phyloP scores from a whole-genome alignment of 2,797 vertebrate genomes.

The Echeneis naucrates region DNA sequence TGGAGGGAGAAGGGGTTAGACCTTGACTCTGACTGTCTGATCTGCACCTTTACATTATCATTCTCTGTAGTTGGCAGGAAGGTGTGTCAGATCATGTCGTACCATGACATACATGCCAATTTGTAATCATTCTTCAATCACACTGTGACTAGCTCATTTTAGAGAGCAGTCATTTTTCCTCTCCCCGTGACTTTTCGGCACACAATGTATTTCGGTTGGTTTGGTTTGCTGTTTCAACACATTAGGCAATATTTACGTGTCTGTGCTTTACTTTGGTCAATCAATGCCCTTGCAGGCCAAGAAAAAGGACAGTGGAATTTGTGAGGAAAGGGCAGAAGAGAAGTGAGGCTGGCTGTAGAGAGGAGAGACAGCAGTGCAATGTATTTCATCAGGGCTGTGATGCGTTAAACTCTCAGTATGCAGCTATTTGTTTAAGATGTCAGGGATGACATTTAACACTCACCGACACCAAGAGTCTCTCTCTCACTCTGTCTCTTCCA shows the following conservation, averaged over 20 bases:
- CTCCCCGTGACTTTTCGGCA: neutral
- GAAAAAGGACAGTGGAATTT: neutral
- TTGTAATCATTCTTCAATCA: neutral
- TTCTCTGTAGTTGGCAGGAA: neutral
- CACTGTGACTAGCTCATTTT: conserved; percentile 5
- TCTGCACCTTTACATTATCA: conserved; percentile 14
- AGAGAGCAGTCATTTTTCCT: neutral
- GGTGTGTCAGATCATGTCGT: conserved; percentile 19
- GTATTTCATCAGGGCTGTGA: conserved; percentile 48
- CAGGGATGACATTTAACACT: conserved; percentile 72
- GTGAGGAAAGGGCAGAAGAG: neutral
- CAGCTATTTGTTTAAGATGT: conserved; percentile 73
- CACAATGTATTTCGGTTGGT: neutral
- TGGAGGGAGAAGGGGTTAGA: too few species aligned
- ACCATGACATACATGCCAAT: neutral
- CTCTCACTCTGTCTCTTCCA: conserved; percentile 23
- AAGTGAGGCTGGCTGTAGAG: conserved; percentile 15
- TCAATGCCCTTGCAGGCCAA: neutral
- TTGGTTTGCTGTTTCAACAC: conserved; percentile 1
- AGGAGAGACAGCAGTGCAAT: conserved; percentile 24
- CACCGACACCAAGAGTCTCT: conserved; percentile 37
- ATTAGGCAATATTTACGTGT: neutral
- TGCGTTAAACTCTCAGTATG: conserved; percentile 56
- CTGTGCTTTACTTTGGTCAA: conserved; percentile 2
- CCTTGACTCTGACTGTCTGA: conserved; percentile 6